These are phyloP conservation scores for Gila orcuttii DNA, from an alignment of 2,113 vertebrate species.

Conservation along the genomic window DNA sequence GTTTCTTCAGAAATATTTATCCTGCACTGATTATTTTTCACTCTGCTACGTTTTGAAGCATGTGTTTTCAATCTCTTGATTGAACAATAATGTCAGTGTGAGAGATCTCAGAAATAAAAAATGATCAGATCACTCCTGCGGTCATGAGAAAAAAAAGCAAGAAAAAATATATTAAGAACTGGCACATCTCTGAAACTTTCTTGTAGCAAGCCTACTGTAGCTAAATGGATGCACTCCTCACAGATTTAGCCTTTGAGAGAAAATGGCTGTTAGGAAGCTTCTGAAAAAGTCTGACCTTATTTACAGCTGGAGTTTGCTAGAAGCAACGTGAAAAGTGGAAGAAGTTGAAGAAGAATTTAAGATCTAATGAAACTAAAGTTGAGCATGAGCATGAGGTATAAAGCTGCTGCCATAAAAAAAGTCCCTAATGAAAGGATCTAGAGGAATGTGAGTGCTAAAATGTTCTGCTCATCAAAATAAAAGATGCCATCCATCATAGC, in stretches of 20 bases:
- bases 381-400: conserved; percentile 6
- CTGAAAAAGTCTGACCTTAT: background rate
- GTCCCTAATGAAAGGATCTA: background rate
- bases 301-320: background rate
- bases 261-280: background rate
- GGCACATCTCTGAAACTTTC: background rate
- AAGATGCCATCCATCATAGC: conserved; percentile 68
- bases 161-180: conserved; percentile 7
- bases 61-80: background rate
- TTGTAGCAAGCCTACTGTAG: background rate
- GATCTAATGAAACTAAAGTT: background rate
- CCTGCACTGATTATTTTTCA: background rate
- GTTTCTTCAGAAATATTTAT: background rate
- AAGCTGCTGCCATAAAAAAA: conserved; percentile 4
- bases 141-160: background rate
- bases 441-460: conserved; percentile 35
- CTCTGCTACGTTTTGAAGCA: background rate
- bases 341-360: background rate
- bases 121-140: background rate
- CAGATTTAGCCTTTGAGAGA: background rate
- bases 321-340: background rate
- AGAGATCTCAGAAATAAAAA: background rate
- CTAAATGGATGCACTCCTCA: background rate
- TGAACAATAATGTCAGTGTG: background rate
- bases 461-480: conserved; percentile 64